Evolutionary conservation across 2,888 invertebrate genomes (phyloP), one percentile per base, ranked within the genome.

Genomic region (Emmelina monodactyla): DNA sequence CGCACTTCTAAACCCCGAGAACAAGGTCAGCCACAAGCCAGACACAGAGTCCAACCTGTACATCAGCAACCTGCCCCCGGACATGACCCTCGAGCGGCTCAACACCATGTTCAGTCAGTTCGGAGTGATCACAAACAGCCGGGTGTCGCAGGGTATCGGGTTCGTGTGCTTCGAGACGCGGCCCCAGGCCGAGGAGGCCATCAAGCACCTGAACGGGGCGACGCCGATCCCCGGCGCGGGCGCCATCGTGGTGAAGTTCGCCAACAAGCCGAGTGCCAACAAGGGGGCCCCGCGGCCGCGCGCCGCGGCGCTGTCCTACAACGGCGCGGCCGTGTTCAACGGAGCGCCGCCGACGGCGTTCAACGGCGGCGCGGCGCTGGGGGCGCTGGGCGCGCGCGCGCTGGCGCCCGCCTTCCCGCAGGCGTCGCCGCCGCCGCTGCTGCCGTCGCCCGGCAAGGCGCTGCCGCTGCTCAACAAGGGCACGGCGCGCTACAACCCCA

Each of bases 381-480:
- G 66, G 41, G 68, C 73, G 4, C 75, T 75, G 45, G 70, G 75
- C 13, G 62, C 73, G 33, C 63, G 78, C 14, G 62, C 68, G 1
- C 73, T 72, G 45, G 68, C 68, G 38, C 62, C 72, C 10, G 71
- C 69, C 38, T 78, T 70, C 51, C 71, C 75, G 33, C 75, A 73
- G 51, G 72, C 68, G 11, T 72, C 76, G 15, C 78, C 79, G 33
- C 78, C 80, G 38, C 79, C 81, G 12, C 59, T 80, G 44, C 59
- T 78, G 47, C 76, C 80, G 2, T 78, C 81, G 16, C 80, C 78
- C 1, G 80, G 80, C 48, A 81, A 81, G 53, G 78, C 81, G 31
- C 62, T 80, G 44, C 79, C 81, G 2, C 78, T 80, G 58, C 73
- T 80, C 53, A 80, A 71, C 54, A 81, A 81, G 52, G 80, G 81